Percentiles rank a stretch among this genome's conserved stretches.
Evolutionary conservation across 2,797 vertebrate genomes (phyloP).

Genomic region (Sitta carolinensis): DNA sequence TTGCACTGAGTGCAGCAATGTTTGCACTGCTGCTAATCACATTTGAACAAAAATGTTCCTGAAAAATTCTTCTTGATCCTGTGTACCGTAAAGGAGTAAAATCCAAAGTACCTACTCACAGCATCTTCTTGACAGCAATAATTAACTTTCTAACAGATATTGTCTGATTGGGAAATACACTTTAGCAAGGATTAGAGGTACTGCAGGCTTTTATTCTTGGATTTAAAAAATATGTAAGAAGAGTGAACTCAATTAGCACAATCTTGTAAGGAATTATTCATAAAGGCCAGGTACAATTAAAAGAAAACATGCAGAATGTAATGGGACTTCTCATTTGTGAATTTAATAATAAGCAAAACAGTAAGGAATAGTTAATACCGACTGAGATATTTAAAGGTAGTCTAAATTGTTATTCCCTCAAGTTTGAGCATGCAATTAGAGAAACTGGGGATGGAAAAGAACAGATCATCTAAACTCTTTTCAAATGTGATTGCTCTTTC

Average conservation of each 20-base stretch:
- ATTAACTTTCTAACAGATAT: not conserved
- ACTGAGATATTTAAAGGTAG: constrained; percentile 12
- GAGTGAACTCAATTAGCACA: constrained; percentile 28
- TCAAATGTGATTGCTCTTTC: constrained; percentile 28
- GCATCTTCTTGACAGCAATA: not conserved
- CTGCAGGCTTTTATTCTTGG: not conserved
- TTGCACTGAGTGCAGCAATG: not conserved
- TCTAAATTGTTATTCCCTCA: constrained; percentile 29
- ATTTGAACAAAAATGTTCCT: not conserved
- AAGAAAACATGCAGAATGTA: constrained; percentile 13
- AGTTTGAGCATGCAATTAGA: constrained; percentile 45
- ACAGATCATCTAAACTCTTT: not conserved
- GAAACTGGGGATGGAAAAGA: constrained; percentile 5
- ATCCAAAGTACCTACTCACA: not conserved
- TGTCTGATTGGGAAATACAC: not conserved
- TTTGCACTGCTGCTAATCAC: not conserved
- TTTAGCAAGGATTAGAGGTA: not conserved
- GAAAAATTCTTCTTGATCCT: not conserved
- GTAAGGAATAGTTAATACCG: not conserved
- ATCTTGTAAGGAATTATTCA: constrained; percentile 25
- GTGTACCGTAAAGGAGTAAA: not conserved
- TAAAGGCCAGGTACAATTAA: constrained; percentile 47
- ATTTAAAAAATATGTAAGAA: constrained; percentile 13
- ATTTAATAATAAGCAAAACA: constrained; percentile 6
- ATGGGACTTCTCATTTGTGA: constrained; percentile 7